A percentile compares a stretch with the other conserved stretches of the same genome.
phyloP scores from a whole-genome alignment of 2,797 vertebrate species.

The Nyctalus aviator region DNA sequence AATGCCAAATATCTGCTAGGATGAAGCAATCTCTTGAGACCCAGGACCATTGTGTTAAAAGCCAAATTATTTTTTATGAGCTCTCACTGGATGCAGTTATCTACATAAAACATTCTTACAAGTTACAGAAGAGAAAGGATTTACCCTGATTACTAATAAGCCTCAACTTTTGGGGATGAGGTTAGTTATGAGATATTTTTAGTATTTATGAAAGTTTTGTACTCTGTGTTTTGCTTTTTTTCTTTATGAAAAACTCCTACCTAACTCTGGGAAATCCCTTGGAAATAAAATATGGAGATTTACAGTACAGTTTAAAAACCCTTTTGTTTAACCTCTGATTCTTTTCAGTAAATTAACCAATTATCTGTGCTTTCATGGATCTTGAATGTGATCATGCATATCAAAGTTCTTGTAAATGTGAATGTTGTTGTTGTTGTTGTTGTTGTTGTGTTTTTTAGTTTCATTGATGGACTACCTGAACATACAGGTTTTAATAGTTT shows the following conservation, averaged over 20 bases:
- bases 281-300: not conserved
- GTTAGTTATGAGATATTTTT: not conserved
- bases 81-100: not conserved
- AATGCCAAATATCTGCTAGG: not conserved
- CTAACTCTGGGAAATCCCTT: not conserved
- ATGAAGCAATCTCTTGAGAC: not conserved
- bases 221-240: constrained; percentile 4
- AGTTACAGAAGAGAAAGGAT: constrained; percentile 7
- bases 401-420: not conserved
- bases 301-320: not conserved
- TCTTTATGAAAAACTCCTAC: not conserved
- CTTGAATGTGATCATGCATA: not conserved
- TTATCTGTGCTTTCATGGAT: not conserved
- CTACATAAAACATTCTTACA: not conserved
- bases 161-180: not conserved
- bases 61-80: not conserved
- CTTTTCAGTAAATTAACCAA: not conserved
- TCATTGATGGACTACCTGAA: not conserved
- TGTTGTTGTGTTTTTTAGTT: constrained; percentile 15
- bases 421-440: no score
- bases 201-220: constrained; percentile 19
- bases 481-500: constrained; percentile 20
- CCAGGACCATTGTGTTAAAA: not conserved
- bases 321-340: not conserved
- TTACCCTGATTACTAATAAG: not conserved